These are phyloP conservation scores for Enteromius thamalakanensis DNA, from an alignment of 2,797 vertebrate species.

Conservation along the genomic window DNA sequence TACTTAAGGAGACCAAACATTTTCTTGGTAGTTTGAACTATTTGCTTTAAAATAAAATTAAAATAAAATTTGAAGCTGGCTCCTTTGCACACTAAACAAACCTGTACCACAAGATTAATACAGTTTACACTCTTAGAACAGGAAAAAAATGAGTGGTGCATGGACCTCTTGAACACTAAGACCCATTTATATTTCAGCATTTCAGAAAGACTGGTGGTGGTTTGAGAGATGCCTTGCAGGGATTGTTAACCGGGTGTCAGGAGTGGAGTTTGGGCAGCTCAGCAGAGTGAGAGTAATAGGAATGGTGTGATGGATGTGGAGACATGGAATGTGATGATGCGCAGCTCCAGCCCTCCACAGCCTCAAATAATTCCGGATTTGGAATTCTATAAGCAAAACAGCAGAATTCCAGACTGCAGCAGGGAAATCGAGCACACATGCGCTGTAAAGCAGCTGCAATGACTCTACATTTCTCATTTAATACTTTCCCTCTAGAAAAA, in stretches of 20 bases:
- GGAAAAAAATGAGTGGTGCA: neutral
- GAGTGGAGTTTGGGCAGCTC: slow-evolving; percentile 24
- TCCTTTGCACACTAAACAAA: neutral
- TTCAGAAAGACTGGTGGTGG: slow-evolving; percentile 63
- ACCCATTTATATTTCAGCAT: slow-evolving; percentile 39
- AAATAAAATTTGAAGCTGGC: neutral
- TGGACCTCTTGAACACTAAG: neutral
- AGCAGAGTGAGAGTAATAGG: slow-evolving; percentile 26
- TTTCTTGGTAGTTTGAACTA: neutral
- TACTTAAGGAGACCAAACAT: neutral
- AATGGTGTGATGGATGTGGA: slow-evolving; percentile 50
- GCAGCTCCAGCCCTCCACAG: slow-evolving; percentile 33
- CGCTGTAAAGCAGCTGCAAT: neutral
- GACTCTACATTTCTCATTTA: slow-evolving; percentile 23
- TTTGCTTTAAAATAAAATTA: neutral
- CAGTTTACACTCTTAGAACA: neutral
- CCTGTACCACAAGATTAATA: neutral
- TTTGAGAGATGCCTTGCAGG: slow-evolving; percentile 45
- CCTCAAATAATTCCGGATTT: slow-evolving; percentile 32
- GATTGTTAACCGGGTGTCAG: slow-evolving; percentile 45
- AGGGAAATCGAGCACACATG: slow-evolving; percentile 4
- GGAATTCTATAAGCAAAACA: slow-evolving; percentile 42
- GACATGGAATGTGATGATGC: slow-evolving; percentile 55
- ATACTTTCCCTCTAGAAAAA: slow-evolving; percentile 61
- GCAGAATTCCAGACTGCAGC: slow-evolving; percentile 10